A percentile compares a stretch with the other conserved stretches of the same genome.
Conservation (phyloP, 2,797 vertebrate genomes). For the Bradypodion ventrale region DNA sequence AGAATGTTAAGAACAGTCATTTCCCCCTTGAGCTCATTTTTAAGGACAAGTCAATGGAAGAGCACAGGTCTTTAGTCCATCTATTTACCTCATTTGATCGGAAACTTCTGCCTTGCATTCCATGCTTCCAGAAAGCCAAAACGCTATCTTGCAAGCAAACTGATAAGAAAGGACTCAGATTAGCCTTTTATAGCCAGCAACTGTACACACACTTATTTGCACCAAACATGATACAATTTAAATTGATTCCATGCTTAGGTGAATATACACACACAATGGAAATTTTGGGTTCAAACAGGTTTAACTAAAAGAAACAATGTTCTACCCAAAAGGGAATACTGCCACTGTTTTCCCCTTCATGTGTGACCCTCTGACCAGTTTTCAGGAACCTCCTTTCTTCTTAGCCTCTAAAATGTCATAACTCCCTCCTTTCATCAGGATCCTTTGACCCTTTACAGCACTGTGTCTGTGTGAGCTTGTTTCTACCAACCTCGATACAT, state of each 20-base stretch:
- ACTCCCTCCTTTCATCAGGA: not conserved
- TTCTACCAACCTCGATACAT: no score
- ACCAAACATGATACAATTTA: not conserved
- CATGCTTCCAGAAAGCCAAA: conserved; percentile 83
- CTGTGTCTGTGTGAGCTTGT: no score
- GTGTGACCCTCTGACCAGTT: not conserved
- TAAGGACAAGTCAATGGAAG: conserved; percentile 15
- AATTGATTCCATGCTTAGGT: not conserved
- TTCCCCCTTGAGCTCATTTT: not conserved
- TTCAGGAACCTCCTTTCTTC: not conserved
- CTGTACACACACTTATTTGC: not conserved
- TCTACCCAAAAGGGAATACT: not conserved
- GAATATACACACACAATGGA: not conserved
- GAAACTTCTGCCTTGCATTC: conserved; percentile 85
- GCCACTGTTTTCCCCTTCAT: not conserved
- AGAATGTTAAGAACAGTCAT: not conserved
- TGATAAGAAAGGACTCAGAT: conserved; percentile 68
- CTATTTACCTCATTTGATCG: conserved; percentile 83
- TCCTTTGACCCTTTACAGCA: not conserved
- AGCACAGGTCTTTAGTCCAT: not conserved
- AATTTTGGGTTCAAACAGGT: not conserved
- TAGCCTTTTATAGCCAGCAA: conserved; percentile 41
- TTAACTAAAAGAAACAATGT: not conserved
- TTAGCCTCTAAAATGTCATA: not conserved
- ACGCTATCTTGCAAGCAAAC: conserved; percentile 84